phyloP scores from a whole-genome alignment of 2,888 invertebrate species.

The Junonia oenone region DNA sequence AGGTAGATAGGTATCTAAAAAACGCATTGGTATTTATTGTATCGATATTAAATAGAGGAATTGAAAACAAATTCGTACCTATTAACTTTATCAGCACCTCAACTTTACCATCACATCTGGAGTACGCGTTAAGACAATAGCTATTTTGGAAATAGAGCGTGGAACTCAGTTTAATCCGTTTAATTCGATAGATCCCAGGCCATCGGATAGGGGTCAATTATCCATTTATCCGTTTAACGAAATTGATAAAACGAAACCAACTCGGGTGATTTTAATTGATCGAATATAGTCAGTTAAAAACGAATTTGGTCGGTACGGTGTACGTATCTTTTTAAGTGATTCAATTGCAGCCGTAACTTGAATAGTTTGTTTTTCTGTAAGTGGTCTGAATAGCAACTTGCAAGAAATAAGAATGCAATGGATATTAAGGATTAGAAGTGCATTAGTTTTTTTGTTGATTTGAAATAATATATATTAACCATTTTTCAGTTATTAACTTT shows the following conservation, averaged over 20 bases:
- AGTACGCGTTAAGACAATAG: slow-evolving; percentile 14
- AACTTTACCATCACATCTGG: background rate
- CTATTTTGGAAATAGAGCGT: slow-evolving; percentile 45
- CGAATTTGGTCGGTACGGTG: slow-evolving; percentile 45
- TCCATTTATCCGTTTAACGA: slow-evolving; percentile 78
- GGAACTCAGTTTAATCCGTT: slow-evolving; percentile 62
- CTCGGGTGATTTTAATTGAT: slow-evolving; percentile 74
- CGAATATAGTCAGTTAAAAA: slow-evolving; percentile 65
- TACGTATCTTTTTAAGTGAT: slow-evolving; percentile 11
- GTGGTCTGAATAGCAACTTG: background rate
- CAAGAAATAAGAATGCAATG: background rate
- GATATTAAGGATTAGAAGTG: background rate
- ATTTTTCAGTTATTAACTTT: too few relatives aligned
- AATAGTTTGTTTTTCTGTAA: slow-evolving; percentile 8
- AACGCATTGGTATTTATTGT: too few relatives aligned
- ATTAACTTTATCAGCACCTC: background rate
- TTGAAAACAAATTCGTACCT: background rate
- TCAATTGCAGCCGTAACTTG: slow-evolving; percentile 8
- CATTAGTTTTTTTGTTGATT: background rate
- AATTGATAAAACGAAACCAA: slow-evolving; percentile 78
- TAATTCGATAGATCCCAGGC: slow-evolving; percentile 68
- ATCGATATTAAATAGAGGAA: background rate
- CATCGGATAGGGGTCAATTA: slow-evolving; percentile 77
- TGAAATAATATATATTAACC: too few relatives aligned
- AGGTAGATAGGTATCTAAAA: too few relatives aligned